These are phyloP conservation scores for Empidonax traillii DNA, from an alignment of 2,113 vertebrate species.

Conservation along the genomic window DNA sequence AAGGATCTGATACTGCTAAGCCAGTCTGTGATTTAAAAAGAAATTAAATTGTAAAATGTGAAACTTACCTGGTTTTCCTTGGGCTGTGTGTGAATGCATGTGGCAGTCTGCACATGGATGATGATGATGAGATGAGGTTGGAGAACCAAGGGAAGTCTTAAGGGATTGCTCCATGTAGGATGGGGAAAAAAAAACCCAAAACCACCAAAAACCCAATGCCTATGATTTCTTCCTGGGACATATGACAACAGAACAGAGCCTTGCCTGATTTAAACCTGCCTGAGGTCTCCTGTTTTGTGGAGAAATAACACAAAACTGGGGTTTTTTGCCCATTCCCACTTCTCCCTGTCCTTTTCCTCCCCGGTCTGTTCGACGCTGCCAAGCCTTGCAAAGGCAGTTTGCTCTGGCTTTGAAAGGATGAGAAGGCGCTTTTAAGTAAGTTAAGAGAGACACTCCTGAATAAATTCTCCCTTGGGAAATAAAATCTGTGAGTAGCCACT, in stretches of 20 bases:
- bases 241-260: constrained; percentile 4
- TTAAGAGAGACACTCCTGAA: background rate
- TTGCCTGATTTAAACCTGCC: background rate
- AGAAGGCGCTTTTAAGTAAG: constrained; percentile 33
- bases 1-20: background rate
- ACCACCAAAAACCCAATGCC: background rate
- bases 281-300: background rate
- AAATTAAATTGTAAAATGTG: background rate
- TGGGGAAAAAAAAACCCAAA: background rate
- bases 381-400: accelerated
- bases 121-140: background rate
- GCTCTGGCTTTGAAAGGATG: background rate
- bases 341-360: background rate
- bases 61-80: background rate
- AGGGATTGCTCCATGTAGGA: background rate
- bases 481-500: background rate
- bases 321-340: background rate
- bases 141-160: background rate
- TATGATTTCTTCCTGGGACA: constrained; percentile 17
- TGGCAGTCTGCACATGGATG: background rate
- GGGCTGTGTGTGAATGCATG: background rate
- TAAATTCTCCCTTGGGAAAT: constrained; percentile 29
- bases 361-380: accelerated
- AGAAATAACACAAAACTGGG: background rate
- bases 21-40: background rate